Conservation (phyloP, 2,888 invertebrate genomes). For the Limnephilus auricula region DNA sequence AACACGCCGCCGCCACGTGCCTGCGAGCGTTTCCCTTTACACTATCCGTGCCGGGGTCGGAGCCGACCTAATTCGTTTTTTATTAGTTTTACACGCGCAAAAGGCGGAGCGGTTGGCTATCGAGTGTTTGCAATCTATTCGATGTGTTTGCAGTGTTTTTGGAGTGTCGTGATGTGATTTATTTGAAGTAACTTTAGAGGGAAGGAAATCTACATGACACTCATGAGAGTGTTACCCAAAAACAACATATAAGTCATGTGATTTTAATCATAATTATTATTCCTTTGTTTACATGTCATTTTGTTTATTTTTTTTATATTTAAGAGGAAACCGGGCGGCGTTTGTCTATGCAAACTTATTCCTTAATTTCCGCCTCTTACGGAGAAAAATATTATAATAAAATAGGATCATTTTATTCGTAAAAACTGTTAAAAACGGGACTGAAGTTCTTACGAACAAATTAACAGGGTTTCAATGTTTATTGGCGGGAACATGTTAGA, state of each 20-base stretch:
- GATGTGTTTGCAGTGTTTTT: constrained; percentile 11
- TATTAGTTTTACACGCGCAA: constrained; percentile 36
- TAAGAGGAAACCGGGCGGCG: too few relatives aligned
- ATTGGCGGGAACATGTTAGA: too few relatives aligned
- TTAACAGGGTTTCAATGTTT: too few relatives aligned
- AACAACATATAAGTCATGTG: background rate
- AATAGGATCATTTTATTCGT: too few relatives aligned
- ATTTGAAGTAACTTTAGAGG: background rate
- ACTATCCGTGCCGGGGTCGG: constrained; percentile 45
- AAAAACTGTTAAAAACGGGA: too few relatives aligned
- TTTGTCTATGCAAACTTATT: too few relatives aligned
- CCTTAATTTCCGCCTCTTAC: too few relatives aligned
- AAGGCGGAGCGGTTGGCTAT: constrained; percentile 10
- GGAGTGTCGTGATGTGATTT: background rate
- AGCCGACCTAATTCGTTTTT: constrained; percentile 48
- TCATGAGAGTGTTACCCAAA: background rate
- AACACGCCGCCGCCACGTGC: constrained; percentile 62
- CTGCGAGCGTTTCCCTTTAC: constrained; percentile 50
- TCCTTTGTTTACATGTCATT: too few relatives aligned
- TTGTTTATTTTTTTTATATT: too few relatives aligned
- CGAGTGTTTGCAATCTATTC: constrained; percentile 12
- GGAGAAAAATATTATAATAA: too few relatives aligned
- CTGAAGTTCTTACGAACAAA: too few relatives aligned
- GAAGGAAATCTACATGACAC: background rate
- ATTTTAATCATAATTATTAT: too few relatives aligned